Evolutionary conservation across 2,113 vertebrate genomes (phyloP).

Genomic region (Ammodytes dubius): DNA sequence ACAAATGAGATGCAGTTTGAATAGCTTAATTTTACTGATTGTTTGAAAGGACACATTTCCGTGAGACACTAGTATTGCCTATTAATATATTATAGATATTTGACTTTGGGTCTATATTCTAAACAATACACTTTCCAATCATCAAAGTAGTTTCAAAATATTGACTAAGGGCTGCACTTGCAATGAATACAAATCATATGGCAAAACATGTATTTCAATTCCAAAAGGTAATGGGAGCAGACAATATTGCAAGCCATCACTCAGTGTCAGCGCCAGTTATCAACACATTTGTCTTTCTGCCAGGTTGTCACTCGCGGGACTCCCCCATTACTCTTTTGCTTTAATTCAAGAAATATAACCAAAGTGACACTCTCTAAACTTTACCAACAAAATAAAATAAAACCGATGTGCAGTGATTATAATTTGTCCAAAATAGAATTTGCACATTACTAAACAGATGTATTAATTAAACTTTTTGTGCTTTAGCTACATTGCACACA

Average conservation of each 20-base stretch:
- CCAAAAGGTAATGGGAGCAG: constrained; percentile 84
- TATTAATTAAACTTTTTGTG: neutral
- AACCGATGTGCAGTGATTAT: neutral
- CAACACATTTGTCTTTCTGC: constrained; percentile 85
- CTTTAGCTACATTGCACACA: neutral
- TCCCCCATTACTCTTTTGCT: constrained; percentile 62
- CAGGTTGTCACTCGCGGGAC: constrained; percentile 76
- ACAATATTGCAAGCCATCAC: constrained; percentile 83
- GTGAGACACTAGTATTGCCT: no score
- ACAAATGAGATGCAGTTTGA: constrained; percentile 14
- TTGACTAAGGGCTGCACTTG: constrained; percentile 66
- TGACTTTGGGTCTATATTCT: neutral
- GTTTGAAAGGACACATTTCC: no score
- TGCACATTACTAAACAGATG: neutral
- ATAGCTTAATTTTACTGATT: neutral
- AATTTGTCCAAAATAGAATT: neutral
- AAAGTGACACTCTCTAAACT: constrained; percentile 52
- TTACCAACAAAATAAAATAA: constrained; percentile 18
- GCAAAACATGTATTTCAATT: constrained; percentile 84
- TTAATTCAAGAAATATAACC: constrained; percentile 56
- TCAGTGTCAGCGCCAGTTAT: constrained; percentile 85
- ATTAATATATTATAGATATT: neutral
- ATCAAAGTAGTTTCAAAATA: constrained; percentile 34
- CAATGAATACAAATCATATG: constrained; percentile 84
- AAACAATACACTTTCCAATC: constrained; percentile 17